Evolutionary conservation across 2,113 vertebrate genomes (phyloP), one percentile per base, ranked within the genome.

Genomic region (Bothrops jararaca): DNA sequence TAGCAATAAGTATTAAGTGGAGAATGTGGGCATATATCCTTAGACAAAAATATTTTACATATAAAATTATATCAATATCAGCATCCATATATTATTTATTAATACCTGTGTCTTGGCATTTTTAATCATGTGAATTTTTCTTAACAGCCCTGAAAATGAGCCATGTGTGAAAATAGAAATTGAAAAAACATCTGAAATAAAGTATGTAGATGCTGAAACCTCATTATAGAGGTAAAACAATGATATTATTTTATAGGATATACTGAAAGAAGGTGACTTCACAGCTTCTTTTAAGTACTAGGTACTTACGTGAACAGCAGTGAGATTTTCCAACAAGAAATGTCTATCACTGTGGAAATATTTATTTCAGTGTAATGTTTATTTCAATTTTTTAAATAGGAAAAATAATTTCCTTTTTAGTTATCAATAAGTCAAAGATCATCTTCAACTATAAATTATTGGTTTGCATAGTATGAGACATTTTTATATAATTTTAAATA

Each of bases 81-180:
- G 54, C 54, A 18, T 56, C 3, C 20, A 56, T 42, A 9, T 39
- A 39, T 42, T 22, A 80, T 80, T 42, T 22, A 80, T 80, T 80
- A 80, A 80, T 80, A 42, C 7, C 6, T 0, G 5, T 89, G 4
- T 94, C 60, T 80, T 2, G 85, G 94, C 93, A 91, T 23, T 85
- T 91, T 94, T 94, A 58, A 42, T 91, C 85, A 95, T 89, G 69
- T 91, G 96, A 11, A 96, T 94, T 97, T n/a, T 95, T 95, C 97
- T 96, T 89, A 94, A 97, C 98, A 99, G 99, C 98, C 98, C 98
- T 96, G 99, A 99, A 97, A 99, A 98, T 97, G 95, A 98, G 96
- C 97, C 97, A 85, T 98, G 98, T 91, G 98, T 99, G 97, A 98
- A 98, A 97, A 98, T 99, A 89, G 98, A 98, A 93, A 91, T 99